These are phyloP conservation scores for Scaptomyza parva DNA, from an alignment of 2,888 invertebrate genomes.

Conservation along the genomic window DNA sequence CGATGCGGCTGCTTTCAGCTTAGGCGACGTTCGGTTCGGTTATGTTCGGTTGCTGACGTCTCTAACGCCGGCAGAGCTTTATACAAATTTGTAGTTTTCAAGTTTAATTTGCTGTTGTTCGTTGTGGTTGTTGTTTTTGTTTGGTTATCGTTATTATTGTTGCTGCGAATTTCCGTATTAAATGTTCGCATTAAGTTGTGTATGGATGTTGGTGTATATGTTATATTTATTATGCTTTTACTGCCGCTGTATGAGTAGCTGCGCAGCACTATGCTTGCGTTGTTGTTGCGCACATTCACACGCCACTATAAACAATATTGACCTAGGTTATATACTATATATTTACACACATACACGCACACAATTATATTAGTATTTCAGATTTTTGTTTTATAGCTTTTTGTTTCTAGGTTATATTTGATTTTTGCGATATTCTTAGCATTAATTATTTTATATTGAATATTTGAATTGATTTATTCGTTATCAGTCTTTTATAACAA, in stretches of 20 bases:
- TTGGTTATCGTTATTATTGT: conserved; percentile 8
- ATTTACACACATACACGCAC: conserved; percentile 10
- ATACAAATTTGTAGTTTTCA: conserved; percentile 56
- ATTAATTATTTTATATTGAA: conserved; percentile 19
- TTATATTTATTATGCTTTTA: conserved; percentile 43
- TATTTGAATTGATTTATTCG: conserved; percentile 10
- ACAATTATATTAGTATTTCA: conserved; percentile 17
- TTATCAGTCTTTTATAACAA: conserved; percentile 62
- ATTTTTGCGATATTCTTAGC: conserved; percentile 15
- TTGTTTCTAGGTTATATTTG: conserved; percentile 31
- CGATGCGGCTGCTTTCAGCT: conserved; percentile 33
- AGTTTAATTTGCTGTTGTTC: conserved; percentile 64
- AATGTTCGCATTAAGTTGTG: background rate
- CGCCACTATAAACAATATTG: conserved; percentile 84
- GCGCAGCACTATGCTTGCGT: conserved; percentile 40
- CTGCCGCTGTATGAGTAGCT: conserved; percentile 35
- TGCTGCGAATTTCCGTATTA: conserved; percentile 56
- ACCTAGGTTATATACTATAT: conserved; percentile 81
- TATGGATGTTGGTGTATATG: conserved; percentile 15
- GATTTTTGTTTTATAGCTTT: conserved; percentile 18
- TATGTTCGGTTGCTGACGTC: conserved; percentile 33
- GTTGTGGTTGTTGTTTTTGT: conserved; percentile 30
- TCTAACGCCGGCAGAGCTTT: conserved; percentile 43
- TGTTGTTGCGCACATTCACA: conserved; percentile 71
- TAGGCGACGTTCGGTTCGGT: conserved; percentile 33